A percentile compares a stretch with the other conserved stretches of the same genome.
phyloP scores from a whole-genome alignment of 2,888 invertebrate genomes.

The Diaprepes abbreviatus region DNA sequence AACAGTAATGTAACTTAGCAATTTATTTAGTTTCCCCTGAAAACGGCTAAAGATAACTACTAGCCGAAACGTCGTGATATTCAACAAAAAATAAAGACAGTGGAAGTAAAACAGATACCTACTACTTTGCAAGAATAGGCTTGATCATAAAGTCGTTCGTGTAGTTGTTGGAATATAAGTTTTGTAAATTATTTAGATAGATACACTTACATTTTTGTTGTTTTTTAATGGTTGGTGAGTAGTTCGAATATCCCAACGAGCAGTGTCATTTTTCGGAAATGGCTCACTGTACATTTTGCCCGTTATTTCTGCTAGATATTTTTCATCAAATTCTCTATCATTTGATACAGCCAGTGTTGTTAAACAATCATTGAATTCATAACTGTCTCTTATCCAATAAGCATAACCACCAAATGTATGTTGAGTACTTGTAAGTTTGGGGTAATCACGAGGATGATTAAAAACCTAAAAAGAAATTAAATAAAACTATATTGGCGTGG shows the following conservation, averaged over 20 bases:
- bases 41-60: too few species aligned
- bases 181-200: too few species aligned
- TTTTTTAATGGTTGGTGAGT: background rate
- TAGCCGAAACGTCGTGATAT: too few species aligned
- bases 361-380: background rate
- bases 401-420: background rate
- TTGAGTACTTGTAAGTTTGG: background rate
- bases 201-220: background rate
- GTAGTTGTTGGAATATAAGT: too few species aligned
- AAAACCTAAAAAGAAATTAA: background rate
- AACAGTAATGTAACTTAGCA: too few species aligned
- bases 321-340: background rate
- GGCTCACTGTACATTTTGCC: background rate
- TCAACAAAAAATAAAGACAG: too few species aligned
- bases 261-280: background rate
- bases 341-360: background rate
- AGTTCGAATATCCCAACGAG: background rate
- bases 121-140: too few species aligned
- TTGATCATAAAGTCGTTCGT: too few species aligned
- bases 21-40: too few species aligned
- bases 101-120: too few species aligned
- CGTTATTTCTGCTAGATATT: background rate
- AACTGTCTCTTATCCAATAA: background rate
- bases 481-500: too few species aligned
- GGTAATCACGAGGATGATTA: background rate